Conservation (phyloP, 1,140 invertebrate genomes). For the Euschistus heros region DNA sequence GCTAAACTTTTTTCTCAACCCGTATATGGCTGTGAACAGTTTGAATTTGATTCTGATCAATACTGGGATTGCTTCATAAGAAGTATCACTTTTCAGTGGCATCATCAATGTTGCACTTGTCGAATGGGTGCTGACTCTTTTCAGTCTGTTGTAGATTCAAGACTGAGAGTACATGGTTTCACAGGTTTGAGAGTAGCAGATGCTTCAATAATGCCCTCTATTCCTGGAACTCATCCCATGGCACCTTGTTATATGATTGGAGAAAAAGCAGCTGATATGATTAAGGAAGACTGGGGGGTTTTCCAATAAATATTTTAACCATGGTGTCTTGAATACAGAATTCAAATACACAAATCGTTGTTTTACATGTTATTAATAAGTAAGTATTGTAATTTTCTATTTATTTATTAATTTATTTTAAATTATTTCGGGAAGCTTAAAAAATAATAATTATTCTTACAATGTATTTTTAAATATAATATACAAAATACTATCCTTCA, state of each 20-base stretch:
- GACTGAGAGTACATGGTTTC: slow-evolving; percentile 37
- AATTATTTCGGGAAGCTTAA: too few relatives aligned
- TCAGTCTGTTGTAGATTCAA: slow-evolving; percentile 39
- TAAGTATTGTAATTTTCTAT: too few relatives aligned
- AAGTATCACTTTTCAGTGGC: slow-evolving; percentile 41
- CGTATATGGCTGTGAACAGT: slow-evolving; percentile 36
- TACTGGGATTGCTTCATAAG: slow-evolving; percentile 53
- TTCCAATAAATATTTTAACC: too few relatives aligned
- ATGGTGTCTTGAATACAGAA: too few relatives aligned
- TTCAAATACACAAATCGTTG: too few relatives aligned
- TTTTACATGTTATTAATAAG: too few relatives aligned
- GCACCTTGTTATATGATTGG: slow-evolving; percentile 40
- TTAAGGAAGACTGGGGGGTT: too few relatives aligned
- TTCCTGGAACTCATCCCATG: slow-evolving; percentile 34
- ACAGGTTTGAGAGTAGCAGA: slow-evolving; percentile 34
- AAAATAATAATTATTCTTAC: too few relatives aligned
- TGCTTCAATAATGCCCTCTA: slow-evolving; percentile 34
- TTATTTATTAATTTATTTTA: too few relatives aligned
- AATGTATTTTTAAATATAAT: too few relatives aligned
- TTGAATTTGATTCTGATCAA: slow-evolving; percentile 37
- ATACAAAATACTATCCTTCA: too few relatives aligned
- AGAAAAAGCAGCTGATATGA: too few relatives aligned
- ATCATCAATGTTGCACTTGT: slow-evolving; percentile 44
- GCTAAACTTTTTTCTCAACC: neutral
- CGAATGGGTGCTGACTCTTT: slow-evolving; percentile 45